These are phyloP conservation scores for Drosophila sordidula DNA, from an alignment of 2,888 invertebrate species.

Conservation along the genomic window DNA sequence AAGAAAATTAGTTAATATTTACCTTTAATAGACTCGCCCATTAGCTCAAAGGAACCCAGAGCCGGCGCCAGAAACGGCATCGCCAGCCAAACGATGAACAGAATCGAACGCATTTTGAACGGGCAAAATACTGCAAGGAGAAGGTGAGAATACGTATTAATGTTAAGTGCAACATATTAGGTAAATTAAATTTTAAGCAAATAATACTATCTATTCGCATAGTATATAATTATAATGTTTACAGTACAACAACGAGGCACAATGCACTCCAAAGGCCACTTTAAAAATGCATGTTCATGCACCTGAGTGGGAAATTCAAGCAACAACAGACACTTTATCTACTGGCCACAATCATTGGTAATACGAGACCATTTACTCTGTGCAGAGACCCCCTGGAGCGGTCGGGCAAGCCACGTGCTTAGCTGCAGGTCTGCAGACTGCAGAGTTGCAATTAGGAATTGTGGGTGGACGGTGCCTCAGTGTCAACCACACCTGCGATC, in stretches of 20 bases:
- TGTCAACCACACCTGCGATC: constrained; percentile 29
- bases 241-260: background rate
- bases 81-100: constrained; percentile 34
- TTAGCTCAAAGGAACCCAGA: constrained; percentile 56
- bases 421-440: constrained; percentile 35
- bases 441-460: constrained; percentile 36
- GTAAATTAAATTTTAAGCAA: background rate
- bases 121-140: constrained; percentile 35
- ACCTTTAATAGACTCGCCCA: constrained; percentile 80
- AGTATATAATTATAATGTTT: background rate
- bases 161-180: background rate
- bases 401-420: constrained; percentile 23
- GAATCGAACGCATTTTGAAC: constrained; percentile 49
- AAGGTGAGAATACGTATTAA: background rate
- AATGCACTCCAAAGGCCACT: background rate
- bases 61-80: constrained; percentile 20
- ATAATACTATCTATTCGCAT: background rate
- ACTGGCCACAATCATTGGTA: constrained; percentile 65
- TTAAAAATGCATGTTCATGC: background rate
- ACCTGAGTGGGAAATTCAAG: constrained; percentile 32
- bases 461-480: constrained; percentile 31
- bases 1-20: constrained; percentile 14
- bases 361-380: constrained; percentile 47
- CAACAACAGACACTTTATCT: constrained; percentile 65
- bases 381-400: constrained; percentile 19